Base-by-base conservation (phyloP, 2,797 vertebrate species). In the Ctenochaetus hawaiiensis region DNA sequence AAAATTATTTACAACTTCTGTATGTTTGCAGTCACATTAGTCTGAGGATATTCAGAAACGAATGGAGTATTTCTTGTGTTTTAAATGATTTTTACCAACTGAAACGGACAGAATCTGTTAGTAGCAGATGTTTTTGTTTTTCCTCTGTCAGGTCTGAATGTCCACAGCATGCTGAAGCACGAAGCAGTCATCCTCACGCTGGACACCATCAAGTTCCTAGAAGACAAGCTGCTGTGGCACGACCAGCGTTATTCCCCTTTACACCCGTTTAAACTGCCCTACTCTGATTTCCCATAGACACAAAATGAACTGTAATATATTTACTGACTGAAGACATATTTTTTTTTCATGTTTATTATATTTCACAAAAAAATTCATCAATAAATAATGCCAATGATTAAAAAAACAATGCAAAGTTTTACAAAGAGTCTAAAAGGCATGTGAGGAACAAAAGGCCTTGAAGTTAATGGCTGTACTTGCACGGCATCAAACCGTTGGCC, bases 131-230 rank as follows among this genome's bases (percentile, higher is more conserved):
- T 45, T 5, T 37, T 11, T 43, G 10, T 75, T 4, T 20, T 34
- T 17, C 20, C 52, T 76, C 57, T 1, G 0, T 54, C 92, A 97
- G 97, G 96, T 60, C 92, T 98, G 57, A 99, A 98, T 0, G 96
- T 97, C 23, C 90, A 98, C 94, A 97, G 96, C 87, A 90, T 98
- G 86, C 89, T 98, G 80, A 98, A 98, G 67, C 94, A 98, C 6
- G 93, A 97, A 56, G 93, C 92, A 0, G 41, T 98, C 59, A 81
- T 98, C 71, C 95, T 99, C 22, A 98, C 97, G 0, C 67, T 98
- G 86, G 92, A 92, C 3, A 90, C 96, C 0, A 37, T 97, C 3
- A 69, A 66, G 77, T 97, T 97, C 75, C 90, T 99, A 82, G 97
- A 99, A 76, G 78, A 96, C 23, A 97, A 96, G 73, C 91, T 99